A percentile compares a stretch with the other conserved stretches of the same genome.
These are phyloP conservation scores for Sarcophaga variegata DNA, from an alignment of 2,888 invertebrate species.

Conservation along the genomic window DNA sequence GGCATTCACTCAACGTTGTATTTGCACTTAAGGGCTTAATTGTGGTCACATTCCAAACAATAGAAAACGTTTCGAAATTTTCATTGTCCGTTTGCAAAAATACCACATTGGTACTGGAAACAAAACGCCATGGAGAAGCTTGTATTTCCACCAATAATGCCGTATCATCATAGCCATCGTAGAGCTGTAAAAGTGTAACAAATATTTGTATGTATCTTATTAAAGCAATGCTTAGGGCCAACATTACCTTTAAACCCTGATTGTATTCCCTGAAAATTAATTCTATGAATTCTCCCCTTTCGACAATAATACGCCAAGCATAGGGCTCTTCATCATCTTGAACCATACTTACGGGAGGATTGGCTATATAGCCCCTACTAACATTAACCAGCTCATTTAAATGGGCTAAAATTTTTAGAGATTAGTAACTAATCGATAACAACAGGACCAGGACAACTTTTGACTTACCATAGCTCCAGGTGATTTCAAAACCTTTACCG, in stretches of 20 bases:
- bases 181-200: constrained; percentile 83
- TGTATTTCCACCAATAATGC: constrained; percentile 81
- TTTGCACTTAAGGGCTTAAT: constrained; percentile 67
- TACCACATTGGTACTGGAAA: constrained; percentile 86
- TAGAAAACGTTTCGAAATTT: constrained; percentile 74
- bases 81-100: constrained; percentile 82
- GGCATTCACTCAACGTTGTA: constrained; percentile 69
- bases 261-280: constrained; percentile 76
- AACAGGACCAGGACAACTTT: no score
- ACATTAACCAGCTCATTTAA: constrained; percentile 74
- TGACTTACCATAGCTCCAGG: constrained; percentile 86
- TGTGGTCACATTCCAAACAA: constrained; percentile 76
- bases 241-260: constrained; percentile 75
- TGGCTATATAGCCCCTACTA: constrained; percentile 74
- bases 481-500: constrained; percentile 87
- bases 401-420: constrained; percentile 73
- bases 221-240: no score
- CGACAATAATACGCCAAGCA: constrained; percentile 77
- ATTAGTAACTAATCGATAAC: neutral
- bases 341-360: constrained; percentile 75
- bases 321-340: constrained; percentile 73
- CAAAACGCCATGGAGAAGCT: constrained; percentile 79
- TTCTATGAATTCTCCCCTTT: constrained; percentile 71
- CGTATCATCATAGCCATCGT: constrained; percentile 88
- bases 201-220: no score